Base-by-base conservation (phyloP, 1,140 invertebrate species). In the Zaprionus ghesquierei region DNA sequence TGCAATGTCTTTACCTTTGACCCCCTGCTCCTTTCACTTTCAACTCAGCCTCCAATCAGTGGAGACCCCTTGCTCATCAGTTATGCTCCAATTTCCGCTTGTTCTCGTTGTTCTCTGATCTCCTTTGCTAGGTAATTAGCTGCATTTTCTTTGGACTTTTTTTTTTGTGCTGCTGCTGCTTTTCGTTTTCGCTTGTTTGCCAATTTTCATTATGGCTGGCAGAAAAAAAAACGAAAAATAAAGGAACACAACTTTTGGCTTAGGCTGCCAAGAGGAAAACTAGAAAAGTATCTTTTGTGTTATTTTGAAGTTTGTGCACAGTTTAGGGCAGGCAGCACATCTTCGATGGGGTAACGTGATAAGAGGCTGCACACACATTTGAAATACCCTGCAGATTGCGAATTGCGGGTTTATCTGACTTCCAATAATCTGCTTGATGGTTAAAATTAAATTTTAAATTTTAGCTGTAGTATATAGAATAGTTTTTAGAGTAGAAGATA, bases 51-150 rank as follows among this genome's bases (percentile, higher is more conserved):
- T 53, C 38, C 31, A 69, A 73, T 64, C 64, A n/a, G 5, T 38
- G n/a, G n/a, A n/a, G n/a, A n/a, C n/a, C n/a, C n/a, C n/a, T n/a
- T n/a, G n/a, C 69, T 80, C 68, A 64, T 69, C 79, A 81, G 66
- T 68, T 85, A 35, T 69, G 60, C 56, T 53, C 72, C 74, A 85
- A 85, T 81, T 72, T 84, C 18, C 20, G 18, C 31, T 3, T 35
- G 31, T 58, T 22, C 33, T 18, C 59, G 18, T 22, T 13, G 18
- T 35, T 13, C 22, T 58, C 35, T 41, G 35, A 41, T 41, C 35
- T 41, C 15, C 13, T 8, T 12, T 15, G 15, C 31, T 38, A 15
- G 27, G 31, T 69, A 73, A 69, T 73, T 73, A 73, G 70, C 38
- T 56, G 46, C 49, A 20, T 60, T 54, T 50, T 66, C 18, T 33